Percentiles rank a stretch among this genome's conserved stretches.
Conservation (phyloP, 1,140 invertebrate species). For the Leptopilina clavipes region DNA sequence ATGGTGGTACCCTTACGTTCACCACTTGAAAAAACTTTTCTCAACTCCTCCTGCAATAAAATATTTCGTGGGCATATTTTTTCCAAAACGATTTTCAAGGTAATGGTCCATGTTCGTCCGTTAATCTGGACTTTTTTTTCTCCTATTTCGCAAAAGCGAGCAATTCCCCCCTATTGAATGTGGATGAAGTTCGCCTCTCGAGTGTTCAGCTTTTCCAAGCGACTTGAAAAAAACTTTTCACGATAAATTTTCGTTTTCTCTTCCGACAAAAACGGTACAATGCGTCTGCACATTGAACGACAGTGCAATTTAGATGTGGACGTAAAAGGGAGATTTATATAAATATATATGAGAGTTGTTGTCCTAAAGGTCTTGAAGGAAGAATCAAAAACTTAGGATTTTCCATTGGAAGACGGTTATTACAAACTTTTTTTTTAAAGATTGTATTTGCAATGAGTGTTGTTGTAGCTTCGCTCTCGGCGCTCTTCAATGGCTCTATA, state of each 20-base stretch:
- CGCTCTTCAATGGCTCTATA: not conserved
- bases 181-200: conserved; percentile 17
- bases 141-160: conserved; percentile 46
- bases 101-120: conserved; percentile 20
- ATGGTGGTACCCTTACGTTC: too few relatives aligned
- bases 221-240: conserved; percentile 26
- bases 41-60: not conserved
- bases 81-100: conserved; percentile 17
- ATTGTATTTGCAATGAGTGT: conserved; percentile 5
- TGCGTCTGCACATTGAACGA: not conserved
- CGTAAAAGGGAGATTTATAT: not conserved
- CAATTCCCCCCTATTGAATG: conserved; percentile 55
- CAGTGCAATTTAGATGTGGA: not conserved
- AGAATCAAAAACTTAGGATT: not conserved
- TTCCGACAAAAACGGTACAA: not conserved
- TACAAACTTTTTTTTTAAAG: conserved; percentile 17
- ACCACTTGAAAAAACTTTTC: too few relatives aligned
- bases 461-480: not conserved
- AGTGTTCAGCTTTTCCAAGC: conserved; percentile 11
- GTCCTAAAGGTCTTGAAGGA: not conserved
- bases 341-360: too few relatives aligned
- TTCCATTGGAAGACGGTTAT: not conserved
- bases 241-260: conserved; percentile 22
- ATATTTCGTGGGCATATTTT: conserved; percentile 36
- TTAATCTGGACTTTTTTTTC: conserved; percentile 40